These are phyloP conservation scores for Euleptes europaea DNA, from an alignment of 2,113 vertebrate species.

Conservation along the genomic window DNA sequence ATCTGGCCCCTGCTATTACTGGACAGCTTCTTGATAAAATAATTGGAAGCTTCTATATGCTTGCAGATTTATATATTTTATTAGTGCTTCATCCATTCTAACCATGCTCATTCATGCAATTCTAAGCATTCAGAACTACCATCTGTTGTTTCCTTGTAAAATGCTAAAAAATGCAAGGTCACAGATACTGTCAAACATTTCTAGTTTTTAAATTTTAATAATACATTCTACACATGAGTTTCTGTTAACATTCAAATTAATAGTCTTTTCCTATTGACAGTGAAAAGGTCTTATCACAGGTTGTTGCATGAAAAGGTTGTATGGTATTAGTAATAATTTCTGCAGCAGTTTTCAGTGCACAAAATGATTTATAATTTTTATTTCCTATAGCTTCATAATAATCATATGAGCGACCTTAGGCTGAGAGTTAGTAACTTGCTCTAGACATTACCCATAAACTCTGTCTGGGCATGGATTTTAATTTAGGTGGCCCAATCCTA, in stretches of 20 bases:
- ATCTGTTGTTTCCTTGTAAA: conserved; percentile 37
- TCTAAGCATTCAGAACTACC: conserved; percentile 36
- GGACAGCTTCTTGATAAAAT: background rate
- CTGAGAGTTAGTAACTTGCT: background rate
- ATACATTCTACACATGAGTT: background rate
- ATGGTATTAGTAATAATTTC: background rate
- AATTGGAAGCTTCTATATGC: conserved; percentile 9
- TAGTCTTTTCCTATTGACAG: background rate
- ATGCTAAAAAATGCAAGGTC: conserved; percentile 35
- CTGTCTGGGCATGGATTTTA: background rate
- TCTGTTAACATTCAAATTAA: background rate
- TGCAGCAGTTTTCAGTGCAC: background rate
- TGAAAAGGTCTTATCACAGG: background rate
- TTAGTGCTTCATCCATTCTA: background rate
- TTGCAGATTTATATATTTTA: conserved; percentile 33
- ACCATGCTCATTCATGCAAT: background rate
- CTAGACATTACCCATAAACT: background rate
- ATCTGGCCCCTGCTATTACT: background rate
- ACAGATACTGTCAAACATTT: conserved; percentile 31
- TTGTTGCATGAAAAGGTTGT: background rate
- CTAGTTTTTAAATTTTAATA: conserved; percentile 7
- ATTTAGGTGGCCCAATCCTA: background rate
- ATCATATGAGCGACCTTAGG: background rate
- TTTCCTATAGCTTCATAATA: no score
- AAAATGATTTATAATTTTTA: background rate